Percentiles rank a stretch among this genome's conserved stretches.
Conservation (phyloP, 2,113 vertebrate species). For the Picathartes gymnocephalus region DNA sequence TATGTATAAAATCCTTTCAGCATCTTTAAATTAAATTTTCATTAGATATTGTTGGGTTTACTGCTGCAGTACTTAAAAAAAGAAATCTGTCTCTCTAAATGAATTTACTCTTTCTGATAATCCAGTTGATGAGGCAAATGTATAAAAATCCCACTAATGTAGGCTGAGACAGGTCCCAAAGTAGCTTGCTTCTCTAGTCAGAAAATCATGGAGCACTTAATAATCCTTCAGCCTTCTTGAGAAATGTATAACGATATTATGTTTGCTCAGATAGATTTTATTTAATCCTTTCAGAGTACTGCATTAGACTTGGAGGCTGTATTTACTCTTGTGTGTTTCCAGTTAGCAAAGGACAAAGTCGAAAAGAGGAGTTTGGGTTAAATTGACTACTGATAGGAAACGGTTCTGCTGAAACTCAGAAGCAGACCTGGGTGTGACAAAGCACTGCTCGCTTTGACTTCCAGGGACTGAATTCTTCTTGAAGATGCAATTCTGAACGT, state of each 20-base stretch:
- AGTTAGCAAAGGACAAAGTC: neutral
- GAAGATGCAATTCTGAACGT: neutral
- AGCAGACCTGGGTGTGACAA: neutral
- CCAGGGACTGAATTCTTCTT: neutral
- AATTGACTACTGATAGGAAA: neutral
- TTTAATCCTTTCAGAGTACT: slow-evolving; percentile 62
- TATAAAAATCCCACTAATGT: slow-evolving; percentile 45
- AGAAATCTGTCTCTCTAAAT: neutral
- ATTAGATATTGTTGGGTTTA: neutral
- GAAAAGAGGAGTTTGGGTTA: neutral
- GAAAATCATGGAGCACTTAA: slow-evolving; percentile 35
- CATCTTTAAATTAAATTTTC: neutral
- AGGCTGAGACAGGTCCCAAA: slow-evolving; percentile 32
- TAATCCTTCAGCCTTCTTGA: slow-evolving; percentile 45
- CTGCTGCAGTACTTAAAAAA: neutral
- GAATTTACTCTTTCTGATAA: slow-evolving; percentile 25
- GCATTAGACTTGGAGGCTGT: neutral
- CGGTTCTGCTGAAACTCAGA: neutral
- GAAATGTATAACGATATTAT: slow-evolving; percentile 3
- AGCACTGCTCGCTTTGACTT: neutral
- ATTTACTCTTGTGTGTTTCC: slow-evolving; percentile 36
- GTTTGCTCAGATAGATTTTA: slow-evolving; percentile 43
- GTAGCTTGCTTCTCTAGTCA: neutral
- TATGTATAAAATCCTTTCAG: neutral
- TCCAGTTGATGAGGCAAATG: slow-evolving; percentile 31